phyloP scores from a whole-genome alignment of 1,140 invertebrate genomes.

The Berghia stephanieae region DNA sequence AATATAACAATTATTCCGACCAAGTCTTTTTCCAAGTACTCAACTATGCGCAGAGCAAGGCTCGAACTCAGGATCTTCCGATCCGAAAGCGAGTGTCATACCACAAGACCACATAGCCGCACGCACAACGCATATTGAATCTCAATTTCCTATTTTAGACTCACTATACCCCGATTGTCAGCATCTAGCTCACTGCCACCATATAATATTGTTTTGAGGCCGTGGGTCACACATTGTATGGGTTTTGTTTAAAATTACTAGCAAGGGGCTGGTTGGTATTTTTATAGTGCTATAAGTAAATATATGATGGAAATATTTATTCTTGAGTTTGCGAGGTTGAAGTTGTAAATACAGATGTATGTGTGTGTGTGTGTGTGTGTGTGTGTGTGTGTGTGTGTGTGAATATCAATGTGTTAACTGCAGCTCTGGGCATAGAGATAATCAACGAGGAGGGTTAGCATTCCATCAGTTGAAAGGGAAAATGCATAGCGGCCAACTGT shows the following conservation, averaged over 20 bases:
- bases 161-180: background rate
- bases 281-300: background rate
- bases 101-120: too few species aligned
- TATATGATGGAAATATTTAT: background rate
- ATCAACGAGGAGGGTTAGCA: too few species aligned
- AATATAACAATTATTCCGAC: too few species aligned
- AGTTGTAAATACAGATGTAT: background rate
- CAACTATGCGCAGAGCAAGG: too few species aligned
- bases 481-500: background rate
- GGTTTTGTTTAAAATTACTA: background rate
- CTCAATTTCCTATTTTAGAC: too few species aligned
- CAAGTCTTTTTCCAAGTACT: too few species aligned
- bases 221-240: background rate
- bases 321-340: background rate
- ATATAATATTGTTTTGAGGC: background rate
- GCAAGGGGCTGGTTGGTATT: background rate
- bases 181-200: background rate
- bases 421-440: background rate
- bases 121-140: too few species aligned
- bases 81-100: too few species aligned
- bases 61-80: too few species aligned
- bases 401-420: background rate
- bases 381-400: slow-evolving; percentile 24
- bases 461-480: background rate
- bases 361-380: slow-evolving; percentile 20